Percentiles rank a stretch among this genome's conserved stretches.
Evolutionary conservation across 2,888 invertebrate species (phyloP).

Genomic region (Thumatha senex): DNA sequence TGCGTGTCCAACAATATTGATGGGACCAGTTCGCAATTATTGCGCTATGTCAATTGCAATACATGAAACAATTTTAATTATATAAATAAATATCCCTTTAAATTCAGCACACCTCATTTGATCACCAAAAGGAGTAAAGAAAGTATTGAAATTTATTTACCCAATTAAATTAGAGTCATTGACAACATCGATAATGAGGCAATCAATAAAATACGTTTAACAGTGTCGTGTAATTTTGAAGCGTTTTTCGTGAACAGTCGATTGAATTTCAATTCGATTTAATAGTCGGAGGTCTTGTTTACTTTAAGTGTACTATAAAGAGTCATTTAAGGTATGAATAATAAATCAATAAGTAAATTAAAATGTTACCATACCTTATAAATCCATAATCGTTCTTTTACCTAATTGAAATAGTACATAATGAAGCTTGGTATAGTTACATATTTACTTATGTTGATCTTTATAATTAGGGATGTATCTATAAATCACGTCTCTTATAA

Average conservation of each 20-base stretch:
- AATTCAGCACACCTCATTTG: conserved; percentile 25
- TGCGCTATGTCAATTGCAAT: conserved; percentile 61
- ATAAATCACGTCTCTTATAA: no score
- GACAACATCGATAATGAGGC: conserved; percentile 61
- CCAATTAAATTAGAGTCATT: conserved; percentile 71
- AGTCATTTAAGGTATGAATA: conserved; percentile 59
- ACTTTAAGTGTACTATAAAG: conserved; percentile 52
- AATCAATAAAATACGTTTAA: conserved; percentile 56
- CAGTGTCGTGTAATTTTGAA: conserved; percentile 38
- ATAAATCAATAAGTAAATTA: no score
- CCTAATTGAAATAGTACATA: no score
- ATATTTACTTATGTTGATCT: no score
- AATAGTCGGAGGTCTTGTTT: conserved; percentile 57
- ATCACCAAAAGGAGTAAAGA: conserved; percentile 37
- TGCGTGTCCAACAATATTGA: conserved; percentile 70
- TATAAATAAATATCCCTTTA: conserved; percentile 51
- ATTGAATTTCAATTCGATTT: conserved; percentile 58
- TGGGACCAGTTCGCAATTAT: conserved; percentile 53
- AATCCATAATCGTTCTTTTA: no score
- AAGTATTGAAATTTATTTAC: conserved; percentile 58
- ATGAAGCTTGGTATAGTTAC: no score
- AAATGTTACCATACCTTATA: no score
- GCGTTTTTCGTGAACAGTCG: conserved; percentile 54
- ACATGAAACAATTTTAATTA: conserved; percentile 53
- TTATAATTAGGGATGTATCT: no score